These are phyloP conservation scores for Myotis lucifugus DNA, from an alignment of 2,113 vertebrate species.

Conservation along the genomic window DNA sequence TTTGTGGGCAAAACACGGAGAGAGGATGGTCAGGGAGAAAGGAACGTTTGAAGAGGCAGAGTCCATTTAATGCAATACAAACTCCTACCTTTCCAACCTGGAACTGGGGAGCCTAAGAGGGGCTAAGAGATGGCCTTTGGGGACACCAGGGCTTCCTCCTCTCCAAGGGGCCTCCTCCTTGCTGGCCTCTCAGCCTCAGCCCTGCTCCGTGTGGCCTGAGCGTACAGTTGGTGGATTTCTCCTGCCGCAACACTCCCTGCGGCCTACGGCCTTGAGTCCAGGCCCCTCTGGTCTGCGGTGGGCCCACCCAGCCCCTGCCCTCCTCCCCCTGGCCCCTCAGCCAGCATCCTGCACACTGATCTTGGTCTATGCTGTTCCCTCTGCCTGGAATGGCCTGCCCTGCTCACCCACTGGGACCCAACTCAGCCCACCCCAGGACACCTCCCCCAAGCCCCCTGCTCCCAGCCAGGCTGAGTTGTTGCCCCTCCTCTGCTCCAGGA, in stretches of 20 bases:
- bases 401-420: background rate
- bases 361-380: background rate
- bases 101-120: background rate
- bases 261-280: background rate
- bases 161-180: background rate
- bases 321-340: too few species aligned
- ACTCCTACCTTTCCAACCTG: background rate
- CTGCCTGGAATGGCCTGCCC: background rate
- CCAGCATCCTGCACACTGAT: background rate
- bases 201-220: accelerated
- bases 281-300: background rate
- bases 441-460: background rate
- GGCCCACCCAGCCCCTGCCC: background rate
- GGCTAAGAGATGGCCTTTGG: background rate
- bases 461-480: background rate
- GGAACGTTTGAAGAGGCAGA: background rate
- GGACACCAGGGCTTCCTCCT: background rate
- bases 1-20: background rate
- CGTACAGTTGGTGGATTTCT: background rate
- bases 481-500: accelerated
- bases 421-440: background rate
- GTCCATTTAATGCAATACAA: too few species aligned
- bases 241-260: background rate
- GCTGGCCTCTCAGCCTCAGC: background rate
- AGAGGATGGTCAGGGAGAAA: too few species aligned